Evolutionary conservation across 2,888 invertebrate genomes (phyloP).

Genomic region (Melitaea athalia): DNA sequence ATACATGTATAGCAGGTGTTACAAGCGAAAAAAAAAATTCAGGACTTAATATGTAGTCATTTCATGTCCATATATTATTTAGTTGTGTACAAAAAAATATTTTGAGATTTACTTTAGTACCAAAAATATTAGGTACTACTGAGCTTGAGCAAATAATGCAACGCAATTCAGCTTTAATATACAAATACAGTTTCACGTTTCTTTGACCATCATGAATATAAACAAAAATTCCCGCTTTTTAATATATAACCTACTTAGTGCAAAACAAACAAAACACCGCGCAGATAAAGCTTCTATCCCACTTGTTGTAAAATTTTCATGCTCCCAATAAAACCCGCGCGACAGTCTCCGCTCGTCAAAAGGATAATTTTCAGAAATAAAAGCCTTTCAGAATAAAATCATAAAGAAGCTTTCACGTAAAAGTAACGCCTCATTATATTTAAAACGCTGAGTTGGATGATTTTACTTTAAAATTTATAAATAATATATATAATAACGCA

Average conservation of each 20-base stretch:
- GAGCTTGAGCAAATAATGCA: too few species aligned
- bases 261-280: conserved; percentile 34
- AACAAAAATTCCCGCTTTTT: not conserved
- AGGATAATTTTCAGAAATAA: conserved; percentile 46
- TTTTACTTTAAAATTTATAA: not conserved
- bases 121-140: too few species aligned
- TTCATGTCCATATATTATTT: too few species aligned
- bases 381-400: conserved; percentile 46
- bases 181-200: too few species aligned
- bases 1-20: too few species aligned
- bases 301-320: conserved; percentile 49
- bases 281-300: conserved; percentile 28
- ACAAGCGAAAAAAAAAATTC: too few species aligned
- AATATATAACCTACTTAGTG: conserved; percentile 8
- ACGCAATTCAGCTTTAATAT: too few species aligned
- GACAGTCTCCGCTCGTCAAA: conserved; percentile 48
- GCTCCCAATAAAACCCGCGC: conserved; percentile 46
- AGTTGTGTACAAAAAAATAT: too few species aligned
- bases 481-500: too few species aligned
- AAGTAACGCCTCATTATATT: conserved; percentile 17
- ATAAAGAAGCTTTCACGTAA: conserved; percentile 41
- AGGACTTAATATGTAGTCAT: too few species aligned
- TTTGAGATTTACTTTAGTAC: too few species aligned
- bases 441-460: conserved; percentile 15
- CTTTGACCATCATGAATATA: too few species aligned